These are phyloP conservation scores for Sminthurinus aureus DNA, from an alignment of 2,888 invertebrate species.

Conservation along the genomic window DNA sequence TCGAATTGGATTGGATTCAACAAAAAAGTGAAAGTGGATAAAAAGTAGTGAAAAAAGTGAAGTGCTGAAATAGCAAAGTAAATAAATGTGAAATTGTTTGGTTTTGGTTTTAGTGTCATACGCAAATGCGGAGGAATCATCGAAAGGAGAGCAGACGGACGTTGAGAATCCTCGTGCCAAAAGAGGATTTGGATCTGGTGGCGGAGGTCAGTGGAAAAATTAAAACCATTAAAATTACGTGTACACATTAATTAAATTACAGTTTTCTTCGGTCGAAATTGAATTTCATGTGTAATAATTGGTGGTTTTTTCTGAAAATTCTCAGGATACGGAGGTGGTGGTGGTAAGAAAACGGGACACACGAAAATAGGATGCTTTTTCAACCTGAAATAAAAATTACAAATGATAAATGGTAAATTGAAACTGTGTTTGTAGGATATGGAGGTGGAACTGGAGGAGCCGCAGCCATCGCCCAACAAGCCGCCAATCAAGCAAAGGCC, in stretches of 20 bases:
- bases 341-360: not conserved
- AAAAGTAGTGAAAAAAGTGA: not conserved
- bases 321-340: not conserved
- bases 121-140: constrained; percentile 29
- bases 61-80: not conserved
- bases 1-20: not conserved
- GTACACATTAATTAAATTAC: not conserved
- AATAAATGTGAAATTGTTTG: not conserved
- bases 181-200: constrained; percentile 32
- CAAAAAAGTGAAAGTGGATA: not conserved
- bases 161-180: constrained; percentile 21
- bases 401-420: not conserved
- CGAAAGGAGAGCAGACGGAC: not conserved
- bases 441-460: constrained; percentile 54
- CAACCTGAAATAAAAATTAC: not conserved
- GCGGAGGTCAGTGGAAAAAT: constrained; percentile 14
- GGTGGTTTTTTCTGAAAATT: not conserved
- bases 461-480: constrained; percentile 57
- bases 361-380: too few species aligned
- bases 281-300: not conserved
- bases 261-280: not conserved
- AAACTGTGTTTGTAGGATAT: constrained; percentile 2
- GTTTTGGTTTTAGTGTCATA: constrained; percentile 13
- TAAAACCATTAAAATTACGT: not conserved
- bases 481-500: constrained; percentile 58